Base-by-base conservation (phyloP, 2,797 vertebrate genomes). In the Anisognathus igniventris region DNA sequence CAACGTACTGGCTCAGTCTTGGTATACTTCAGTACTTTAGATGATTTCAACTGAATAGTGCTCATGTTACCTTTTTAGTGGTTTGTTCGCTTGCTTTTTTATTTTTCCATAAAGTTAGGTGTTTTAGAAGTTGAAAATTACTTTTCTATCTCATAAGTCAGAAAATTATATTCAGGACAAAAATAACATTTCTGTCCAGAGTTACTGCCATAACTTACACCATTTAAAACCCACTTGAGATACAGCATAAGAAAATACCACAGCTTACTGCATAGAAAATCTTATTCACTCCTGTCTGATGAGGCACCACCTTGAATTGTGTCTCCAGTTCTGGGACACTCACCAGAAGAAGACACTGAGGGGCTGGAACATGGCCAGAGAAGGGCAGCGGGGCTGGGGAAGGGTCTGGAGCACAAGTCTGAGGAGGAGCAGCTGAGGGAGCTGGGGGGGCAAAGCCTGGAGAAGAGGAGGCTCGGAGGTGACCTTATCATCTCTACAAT, bases 241-340 rank as follows among this genome's bases (percentile, higher is more conserved):
- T 78, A 28, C 24, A 74, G 12, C 33, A 5, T 48, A 53, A 79
- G 50, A 15, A 67, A 50, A 61, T 57, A 37, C 10, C 3, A 2
- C 48, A 33, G 30, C 3, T 35, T 50, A 25, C 9, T 67, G 14
- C 9, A 5, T 17, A 21, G 7, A 7, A 66, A 48, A 31, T 42
- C 73, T 11, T 66, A 14, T 23, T 65, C 1, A 1, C 28, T 66
- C 7, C 15, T 67, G 4, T 76, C 35, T 47, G 33, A 16, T 53
- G 47, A 60, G 31, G 12, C 23, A 33, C 54, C 54, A 23, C 22
- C n/a, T 56, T 0, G 0, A 68, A 21, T 22, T 2, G 4, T 44
- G 31, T 44, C 42, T 48, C 27, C 27, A 19, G 27, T 54, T 68
- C 31, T 68, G 35, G 31, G 14, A n/a, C n/a, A 35, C 9, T 81